Conservation (phyloP, 2,113 vertebrate species). For the Falco punctatus region DNA sequence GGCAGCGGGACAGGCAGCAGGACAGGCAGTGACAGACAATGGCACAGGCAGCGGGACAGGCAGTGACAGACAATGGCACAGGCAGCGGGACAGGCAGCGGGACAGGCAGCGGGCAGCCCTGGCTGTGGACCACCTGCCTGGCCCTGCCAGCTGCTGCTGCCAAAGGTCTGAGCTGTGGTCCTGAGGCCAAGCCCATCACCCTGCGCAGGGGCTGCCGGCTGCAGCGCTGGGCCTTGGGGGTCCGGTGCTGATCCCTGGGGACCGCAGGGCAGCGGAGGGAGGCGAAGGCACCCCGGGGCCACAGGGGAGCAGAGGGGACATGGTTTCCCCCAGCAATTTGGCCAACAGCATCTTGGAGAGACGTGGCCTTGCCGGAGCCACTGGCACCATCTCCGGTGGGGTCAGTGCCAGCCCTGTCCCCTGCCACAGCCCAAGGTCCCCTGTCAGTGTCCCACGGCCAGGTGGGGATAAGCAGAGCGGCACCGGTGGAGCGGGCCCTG, state of each 20-base stretch:
- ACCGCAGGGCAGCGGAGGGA: too few relatives aligned
- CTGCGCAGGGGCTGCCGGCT: rapidly evolving
- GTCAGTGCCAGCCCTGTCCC: neutral
- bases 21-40: too few relatives aligned
- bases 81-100: neutral
- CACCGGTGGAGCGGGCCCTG: neutral
- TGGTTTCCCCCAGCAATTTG: too few relatives aligned
- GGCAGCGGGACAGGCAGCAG: too few relatives aligned
- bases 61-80: too few relatives aligned
- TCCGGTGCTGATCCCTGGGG: neutral
- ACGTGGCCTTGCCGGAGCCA: neutral
- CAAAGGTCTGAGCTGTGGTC: neutral
- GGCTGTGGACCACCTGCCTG: too few relatives aligned
- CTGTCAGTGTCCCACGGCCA: neutral
- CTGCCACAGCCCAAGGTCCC: neutral
- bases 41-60: too few relatives aligned
- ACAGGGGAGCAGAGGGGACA: neutral
- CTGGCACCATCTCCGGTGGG: too few relatives aligned
- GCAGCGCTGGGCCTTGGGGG: neutral
- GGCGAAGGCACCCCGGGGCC: too few relatives aligned
- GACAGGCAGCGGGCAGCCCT: too few relatives aligned
- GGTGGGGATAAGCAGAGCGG: neutral
- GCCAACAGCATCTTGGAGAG: neutral
- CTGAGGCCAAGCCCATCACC: neutral
- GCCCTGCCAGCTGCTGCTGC: too few relatives aligned